Evolutionary conservation across 2,797 vertebrate genomes (phyloP).

Genomic region (Falco biarmicus): DNA sequence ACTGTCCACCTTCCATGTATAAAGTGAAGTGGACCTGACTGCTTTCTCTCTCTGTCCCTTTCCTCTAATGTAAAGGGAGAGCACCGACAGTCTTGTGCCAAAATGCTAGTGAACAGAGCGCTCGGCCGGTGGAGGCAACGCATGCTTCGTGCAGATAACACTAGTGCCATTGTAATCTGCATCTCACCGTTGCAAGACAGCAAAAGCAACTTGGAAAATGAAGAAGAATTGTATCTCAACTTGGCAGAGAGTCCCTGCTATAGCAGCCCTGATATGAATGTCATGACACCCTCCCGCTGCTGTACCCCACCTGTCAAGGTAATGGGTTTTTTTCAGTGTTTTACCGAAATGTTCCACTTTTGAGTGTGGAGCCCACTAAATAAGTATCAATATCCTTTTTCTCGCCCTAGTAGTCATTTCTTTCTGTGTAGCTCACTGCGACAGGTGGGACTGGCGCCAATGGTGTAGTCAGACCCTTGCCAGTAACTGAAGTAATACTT

Average conservation of each 20-base stretch:
- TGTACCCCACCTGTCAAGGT: slow-evolving; percentile 85
- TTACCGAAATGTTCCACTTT: not conserved
- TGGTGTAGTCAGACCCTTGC: accelerated
- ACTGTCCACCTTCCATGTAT: not conserved
- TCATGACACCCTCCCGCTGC: slow-evolving; percentile 80
- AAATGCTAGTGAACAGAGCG: slow-evolving; percentile 90
- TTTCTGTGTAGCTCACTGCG: not conserved
- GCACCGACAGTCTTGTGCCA: slow-evolving; percentile 89
- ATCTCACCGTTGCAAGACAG: slow-evolving; percentile 82
- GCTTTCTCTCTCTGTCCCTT: not conserved
- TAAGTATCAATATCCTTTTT: accelerated
- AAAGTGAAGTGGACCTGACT: not conserved
- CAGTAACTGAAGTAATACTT: not conserved
- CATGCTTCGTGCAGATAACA: slow-evolving; percentile 97
- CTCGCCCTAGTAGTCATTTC: not conserved
- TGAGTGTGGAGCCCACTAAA: not conserved
- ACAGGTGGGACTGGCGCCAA: not conserved
- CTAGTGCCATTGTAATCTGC: slow-evolving; percentile 93
- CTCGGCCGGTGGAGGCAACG: slow-evolving; percentile 95
- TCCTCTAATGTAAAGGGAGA: slow-evolving; percentile 81
- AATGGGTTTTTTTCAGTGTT: not conserved
- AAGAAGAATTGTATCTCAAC: slow-evolving; percentile 92
- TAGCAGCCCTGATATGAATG: slow-evolving; percentile 75
- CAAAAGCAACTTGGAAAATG: slow-evolving; percentile 63
- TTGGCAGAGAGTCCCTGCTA: slow-evolving; percentile 87